Base-by-base conservation (phyloP, 2,797 vertebrate species). In the Merluccius polli region DNA sequence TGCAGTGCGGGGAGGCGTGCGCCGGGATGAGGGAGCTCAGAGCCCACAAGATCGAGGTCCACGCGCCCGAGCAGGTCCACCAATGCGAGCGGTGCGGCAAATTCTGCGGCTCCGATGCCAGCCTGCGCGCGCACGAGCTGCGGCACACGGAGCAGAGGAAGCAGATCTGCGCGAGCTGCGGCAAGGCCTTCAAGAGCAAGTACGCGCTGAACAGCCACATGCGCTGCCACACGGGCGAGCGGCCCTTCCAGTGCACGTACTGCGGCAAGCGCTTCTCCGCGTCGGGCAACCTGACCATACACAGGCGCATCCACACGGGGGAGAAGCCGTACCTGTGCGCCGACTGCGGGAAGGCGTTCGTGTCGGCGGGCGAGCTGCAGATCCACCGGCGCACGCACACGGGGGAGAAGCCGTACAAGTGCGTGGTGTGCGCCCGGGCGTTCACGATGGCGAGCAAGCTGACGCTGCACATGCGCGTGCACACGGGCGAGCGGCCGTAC, bases 321-420 rank as follows among this genome's bases (percentile, higher is more conserved):
- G 88, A 86, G 77, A 88, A 88, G 72, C 87, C 85, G 0, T 88
- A 89, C 27, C 75, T 86, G 38, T 91, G 84, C 81, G 76, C 83
- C 0, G 82, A 88, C 80, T 90, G 86, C 1, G 86, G 87, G 13
- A 89, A 90, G 70, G 81, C 78, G 8, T 90, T 86, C 24, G 35
- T 84, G 15, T 89, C 86, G 0, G 87, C 86, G 0, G 86, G 89
- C 0, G 88, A 88, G 70, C 83, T 90, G 80, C 86, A 87, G 82
- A 87, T 89, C 75, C 89, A 90, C 79, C 79, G 81, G n/a, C 86
- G 87, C 52, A 87, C 78, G 5, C 87, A 88, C 76, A 89, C 87
- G 0, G 89, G 87, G 24, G 89, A 90, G 31, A 89, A 73, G 75
- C 89, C 87, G 0, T 84, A 90, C 84, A 85, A 85, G 72, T 89